Evolutionary conservation across 2,888 invertebrate species (phyloP).

Genomic region (Apodemia duryi): DNA sequence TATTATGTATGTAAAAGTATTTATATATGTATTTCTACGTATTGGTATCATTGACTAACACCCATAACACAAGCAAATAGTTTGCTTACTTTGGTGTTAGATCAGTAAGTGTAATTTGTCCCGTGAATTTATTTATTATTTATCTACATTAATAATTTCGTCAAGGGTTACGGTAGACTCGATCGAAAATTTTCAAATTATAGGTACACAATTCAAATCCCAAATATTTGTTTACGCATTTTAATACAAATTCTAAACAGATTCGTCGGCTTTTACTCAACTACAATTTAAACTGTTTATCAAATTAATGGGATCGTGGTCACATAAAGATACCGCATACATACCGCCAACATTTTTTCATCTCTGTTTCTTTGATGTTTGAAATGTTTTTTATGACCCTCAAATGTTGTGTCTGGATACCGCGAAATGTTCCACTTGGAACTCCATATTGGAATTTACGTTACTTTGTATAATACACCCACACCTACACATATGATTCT

Average conservation of each 20-base stretch:
- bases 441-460: not conserved
- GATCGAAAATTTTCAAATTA: no score
- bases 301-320: not conserved
- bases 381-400: conserved; percentile 45
- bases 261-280: conserved; percentile 5
- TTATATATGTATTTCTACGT: no score
- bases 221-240: not conserved
- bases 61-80: no score
- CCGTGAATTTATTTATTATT: no score
- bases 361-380: conserved; percentile 46
- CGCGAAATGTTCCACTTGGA: conserved; percentile 23
- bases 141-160: no score
- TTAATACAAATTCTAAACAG: conserved; percentile 5
- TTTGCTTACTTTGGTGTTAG: no score
- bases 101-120: no score
- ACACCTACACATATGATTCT: no score
- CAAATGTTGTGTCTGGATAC: conserved; percentile 37
- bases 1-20: no score
- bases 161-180: no score
- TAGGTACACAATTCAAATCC: not conserved
- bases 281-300: conserved; percentile 5
- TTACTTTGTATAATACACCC: no score
- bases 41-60: no score
- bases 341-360: conserved; percentile 33
- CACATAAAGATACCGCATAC: conserved; percentile 32